Evolutionary conservation across 2,888 invertebrate genomes (phyloP), one percentile per base, ranked within the genome.

Genomic region (Archips xylosteana): DNA sequence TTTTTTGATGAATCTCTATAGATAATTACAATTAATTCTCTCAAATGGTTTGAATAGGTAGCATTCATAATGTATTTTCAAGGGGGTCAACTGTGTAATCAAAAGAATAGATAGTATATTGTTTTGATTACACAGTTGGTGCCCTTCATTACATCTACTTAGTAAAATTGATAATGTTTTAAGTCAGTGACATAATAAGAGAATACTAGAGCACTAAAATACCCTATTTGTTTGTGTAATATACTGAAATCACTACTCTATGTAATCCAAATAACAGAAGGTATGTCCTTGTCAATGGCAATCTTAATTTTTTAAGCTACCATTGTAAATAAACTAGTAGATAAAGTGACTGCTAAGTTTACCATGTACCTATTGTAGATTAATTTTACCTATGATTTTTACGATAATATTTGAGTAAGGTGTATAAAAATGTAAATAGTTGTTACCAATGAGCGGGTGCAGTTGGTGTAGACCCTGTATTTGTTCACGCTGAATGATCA

Each of bases 1-100:
- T 76, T 85, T 61, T 83, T 80, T 76, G 81, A 82, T 66, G 76
- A 65, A 60, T 69, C 34, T 45, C 47, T 34, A 8, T 73, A 49
- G 5, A 39, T 39, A 39, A 39, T 4, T 39, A 39, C 39, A 45
- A 10, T 45, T 45, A 9, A 1, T 9, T 45, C 36, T 36, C 36
- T 36, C 36, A 36, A 36, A 45, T 45, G 10, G 42, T 8, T 45
- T 45, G 42, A 45, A 45, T 45, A 9, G 23, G 23, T 23, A 23
- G 23, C 23, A 0, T 39, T 4, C 39, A 4, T 6, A 39, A 39
- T 39, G 39, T 39, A 39, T 39, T 6, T 39, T 39, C 39, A 5
- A 39, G 3, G 12, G 12, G 3, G 12, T 12, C 45, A 45, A 45
- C 1, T 49, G n/a, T 49, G 2, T 49, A n/a, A 49, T n/a, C 3